phyloP scores from a whole-genome alignment of 2,797 vertebrate species.

The Sternarchorhynchus goeldii region DNA sequence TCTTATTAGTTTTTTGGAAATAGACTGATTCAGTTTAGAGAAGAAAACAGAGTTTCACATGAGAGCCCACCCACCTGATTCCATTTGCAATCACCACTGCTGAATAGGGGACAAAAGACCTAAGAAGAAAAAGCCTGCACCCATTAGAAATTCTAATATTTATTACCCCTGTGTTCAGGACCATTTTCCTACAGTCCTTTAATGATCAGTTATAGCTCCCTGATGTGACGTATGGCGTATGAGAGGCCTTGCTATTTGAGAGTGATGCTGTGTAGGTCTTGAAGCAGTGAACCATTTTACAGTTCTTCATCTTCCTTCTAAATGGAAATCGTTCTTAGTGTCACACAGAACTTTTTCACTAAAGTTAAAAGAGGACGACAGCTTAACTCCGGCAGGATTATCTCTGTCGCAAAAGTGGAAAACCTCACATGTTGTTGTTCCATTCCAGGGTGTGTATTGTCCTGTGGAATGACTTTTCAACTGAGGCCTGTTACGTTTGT shows the following conservation, averaged over 20 bases:
- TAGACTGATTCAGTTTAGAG: conserved; percentile 14
- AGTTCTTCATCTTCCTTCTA: not conserved
- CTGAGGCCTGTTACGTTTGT: not conserved
- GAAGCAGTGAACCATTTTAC: not conserved
- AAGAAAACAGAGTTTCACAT: conserved; percentile 15
- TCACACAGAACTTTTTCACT: too few species aligned
- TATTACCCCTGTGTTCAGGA: not conserved
- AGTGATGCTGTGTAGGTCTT: not conserved
- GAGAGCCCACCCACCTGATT: conserved; percentile 17
- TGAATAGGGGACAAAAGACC: not conserved
- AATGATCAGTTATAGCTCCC: not conserved
- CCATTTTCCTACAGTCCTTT: not conserved
- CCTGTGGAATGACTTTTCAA: not conserved
- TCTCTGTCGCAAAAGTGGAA: too few species aligned
- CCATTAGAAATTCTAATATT: conserved; percentile 5
- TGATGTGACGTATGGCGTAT: not conserved
- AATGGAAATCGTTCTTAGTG: not conserved
- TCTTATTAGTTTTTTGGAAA: conserved; percentile 14
- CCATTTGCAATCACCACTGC: not conserved
- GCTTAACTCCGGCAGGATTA: too few species aligned
- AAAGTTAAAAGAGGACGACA: too few species aligned
- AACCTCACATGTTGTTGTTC: too few species aligned
- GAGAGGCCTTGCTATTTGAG: not conserved
- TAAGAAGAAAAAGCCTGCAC: not conserved
- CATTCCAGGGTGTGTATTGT: not conserved